Evolutionary conservation across 2,888 invertebrate species (phyloP).

Genomic region (Osmoderma eremita): DNA sequence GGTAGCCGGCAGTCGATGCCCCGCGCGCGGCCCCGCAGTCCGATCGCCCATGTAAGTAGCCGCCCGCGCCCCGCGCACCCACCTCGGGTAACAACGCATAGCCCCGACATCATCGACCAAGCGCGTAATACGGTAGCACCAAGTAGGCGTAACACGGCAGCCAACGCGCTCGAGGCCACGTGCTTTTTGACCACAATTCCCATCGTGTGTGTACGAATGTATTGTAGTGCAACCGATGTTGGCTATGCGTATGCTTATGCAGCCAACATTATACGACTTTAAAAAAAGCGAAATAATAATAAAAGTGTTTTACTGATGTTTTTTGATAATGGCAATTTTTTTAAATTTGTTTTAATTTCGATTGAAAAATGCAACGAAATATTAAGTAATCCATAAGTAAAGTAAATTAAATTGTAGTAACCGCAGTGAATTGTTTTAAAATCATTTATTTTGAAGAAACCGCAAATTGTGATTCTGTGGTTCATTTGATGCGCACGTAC

Average conservation of each 20-base stretch:
- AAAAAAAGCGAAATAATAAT: too few species aligned
- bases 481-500: too few species aligned
- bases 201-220: constrained; percentile 40
- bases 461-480: too few species aligned
- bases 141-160: constrained; percentile 52
- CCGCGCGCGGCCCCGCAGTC: constrained; percentile 22
- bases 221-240: constrained; percentile 37
- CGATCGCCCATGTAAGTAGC: background rate
- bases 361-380: too few species aligned
- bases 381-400: too few species aligned
- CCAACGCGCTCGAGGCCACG: constrained; percentile 46
- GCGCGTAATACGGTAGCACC: constrained; percentile 51
- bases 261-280: too few species aligned
- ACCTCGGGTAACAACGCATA: background rate
- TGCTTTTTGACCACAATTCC: constrained; percentile 48
- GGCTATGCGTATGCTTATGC: background rate
- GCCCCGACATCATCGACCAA: background rate
- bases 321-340: too few species aligned
- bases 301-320: too few species aligned
- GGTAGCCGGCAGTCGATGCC: constrained; percentile 42
- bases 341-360: too few species aligned
- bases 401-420: too few species aligned
- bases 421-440: too few species aligned
- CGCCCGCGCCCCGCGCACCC: background rate
- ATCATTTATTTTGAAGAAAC: too few species aligned